phyloP scores from a whole-genome alignment of 2,888 invertebrate species.

The Philonicus albiceps region DNA sequence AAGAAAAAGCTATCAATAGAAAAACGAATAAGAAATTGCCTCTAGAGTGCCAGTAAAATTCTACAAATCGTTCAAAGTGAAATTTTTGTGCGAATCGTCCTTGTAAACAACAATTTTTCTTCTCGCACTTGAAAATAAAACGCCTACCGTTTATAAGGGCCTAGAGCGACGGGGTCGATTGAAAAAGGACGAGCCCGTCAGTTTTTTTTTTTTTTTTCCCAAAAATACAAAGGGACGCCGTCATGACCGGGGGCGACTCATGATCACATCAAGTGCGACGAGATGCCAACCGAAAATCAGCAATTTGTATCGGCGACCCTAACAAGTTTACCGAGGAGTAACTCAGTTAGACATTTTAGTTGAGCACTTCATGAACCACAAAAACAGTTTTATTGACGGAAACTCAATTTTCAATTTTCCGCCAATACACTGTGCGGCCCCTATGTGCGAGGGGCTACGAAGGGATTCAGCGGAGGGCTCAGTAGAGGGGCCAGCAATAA shows the following conservation, averaged over 20 bases:
- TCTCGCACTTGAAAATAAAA: not conserved
- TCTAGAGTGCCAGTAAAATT: not conserved
- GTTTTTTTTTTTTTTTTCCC: too few relatives aligned
- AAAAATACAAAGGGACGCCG: not conserved
- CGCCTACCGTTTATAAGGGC: not conserved
- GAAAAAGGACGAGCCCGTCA: not conserved
- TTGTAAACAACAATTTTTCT: not conserved
- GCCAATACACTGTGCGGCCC: not conserved
- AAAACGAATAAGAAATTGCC: not conserved
- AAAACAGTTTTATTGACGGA: conserved; percentile 46
- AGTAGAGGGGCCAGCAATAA: conserved; percentile 41
- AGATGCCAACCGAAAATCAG: conserved; percentile 36
- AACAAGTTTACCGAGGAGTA: conserved; percentile 41
- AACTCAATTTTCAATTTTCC: conserved; percentile 48
- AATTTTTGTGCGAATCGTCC: not conserved
- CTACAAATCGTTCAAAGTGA: not conserved
- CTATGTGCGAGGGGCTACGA: not conserved
- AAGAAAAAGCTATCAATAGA: not conserved
- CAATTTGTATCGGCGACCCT: conserved; percentile 42
- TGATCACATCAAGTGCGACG: conserved; percentile 1
- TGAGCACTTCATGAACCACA: conserved; percentile 43
- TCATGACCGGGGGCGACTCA: not conserved
- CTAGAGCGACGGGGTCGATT: not conserved
- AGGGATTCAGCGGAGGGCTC: not conserved
- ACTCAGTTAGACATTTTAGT: conserved; percentile 44